Conservation (phyloP, 2,888 invertebrate species). For the Calliopum simillimum region DNA sequence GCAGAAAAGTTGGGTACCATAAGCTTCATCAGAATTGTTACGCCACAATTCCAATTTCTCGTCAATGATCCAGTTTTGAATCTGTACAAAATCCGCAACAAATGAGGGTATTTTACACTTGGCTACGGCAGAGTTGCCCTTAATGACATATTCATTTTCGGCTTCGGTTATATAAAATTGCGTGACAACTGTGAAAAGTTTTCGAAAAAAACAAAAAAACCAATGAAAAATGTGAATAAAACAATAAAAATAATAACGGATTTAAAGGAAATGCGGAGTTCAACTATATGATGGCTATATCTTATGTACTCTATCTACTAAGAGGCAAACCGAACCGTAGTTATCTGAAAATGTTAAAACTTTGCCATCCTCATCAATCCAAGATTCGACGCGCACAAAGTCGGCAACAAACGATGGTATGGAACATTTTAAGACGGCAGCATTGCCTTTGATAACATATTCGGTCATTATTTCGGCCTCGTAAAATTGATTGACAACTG, state of each 20-base stretch:
- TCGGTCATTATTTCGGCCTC: conserved; percentile 79
- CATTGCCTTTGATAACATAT: conserved; percentile 80
- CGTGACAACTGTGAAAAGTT: conserved; percentile 77
- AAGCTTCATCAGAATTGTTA: conserved; percentile 58
- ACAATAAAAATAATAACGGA: not conserved
- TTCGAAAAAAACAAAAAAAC: not conserved
- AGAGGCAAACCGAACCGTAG: conserved; percentile 58
- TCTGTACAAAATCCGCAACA: conserved; percentile 90
- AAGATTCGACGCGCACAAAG: conserved; percentile 77
- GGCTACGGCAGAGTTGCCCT: conserved; percentile 90
- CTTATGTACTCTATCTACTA: not conserved
- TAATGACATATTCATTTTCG: conserved; percentile 93
- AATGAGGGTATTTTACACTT: conserved; percentile 95
- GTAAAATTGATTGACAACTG: conserved; percentile 80
- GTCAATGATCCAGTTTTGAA: conserved; percentile 87
- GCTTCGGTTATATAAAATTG: conserved; percentile 92
- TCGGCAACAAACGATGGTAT: conserved; percentile 81
- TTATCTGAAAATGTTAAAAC: conserved; percentile 61
- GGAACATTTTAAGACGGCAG: conserved; percentile 78
- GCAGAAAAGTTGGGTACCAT: conserved; percentile 56
- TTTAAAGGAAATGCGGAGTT: conserved; percentile 2
- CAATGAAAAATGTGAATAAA: too few species aligned
- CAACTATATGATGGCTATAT: conserved; percentile 1
- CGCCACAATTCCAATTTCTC: conserved; percentile 72
- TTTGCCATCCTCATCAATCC: conserved; percentile 73